Conservation (phyloP, 2,888 invertebrate genomes). For the Drosophila histrio region DNA sequence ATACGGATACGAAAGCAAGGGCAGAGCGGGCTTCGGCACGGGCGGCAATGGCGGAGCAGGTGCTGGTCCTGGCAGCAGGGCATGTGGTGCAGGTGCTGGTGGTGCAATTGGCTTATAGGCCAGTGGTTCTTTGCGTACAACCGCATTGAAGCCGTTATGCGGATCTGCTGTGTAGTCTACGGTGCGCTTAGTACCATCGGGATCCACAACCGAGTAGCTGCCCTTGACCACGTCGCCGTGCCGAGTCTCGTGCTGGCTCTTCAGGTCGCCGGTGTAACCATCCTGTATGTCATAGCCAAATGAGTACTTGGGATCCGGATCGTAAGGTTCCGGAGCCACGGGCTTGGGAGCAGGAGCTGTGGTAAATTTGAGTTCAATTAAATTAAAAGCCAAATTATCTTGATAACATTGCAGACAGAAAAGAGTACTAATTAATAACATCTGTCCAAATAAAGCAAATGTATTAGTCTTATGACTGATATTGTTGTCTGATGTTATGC, state of each 20-base stretch:
- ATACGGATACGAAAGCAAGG: slow-evolving; percentile 59
- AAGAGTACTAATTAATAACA: background rate
- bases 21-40: slow-evolving; percentile 61
- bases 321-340: slow-evolving; percentile 82
- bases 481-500: no score
- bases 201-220: slow-evolving; percentile 85
- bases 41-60: slow-evolving; percentile 75
- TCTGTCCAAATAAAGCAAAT: no score
- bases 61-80: slow-evolving; percentile 43
- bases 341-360: slow-evolving; percentile 68
- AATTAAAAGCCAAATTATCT: background rate
- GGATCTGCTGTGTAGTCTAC: slow-evolving; percentile 87
- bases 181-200: slow-evolving; percentile 87
- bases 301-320: slow-evolving; percentile 84
- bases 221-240: slow-evolving; percentile 87
- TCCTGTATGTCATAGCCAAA: slow-evolving; percentile 85
- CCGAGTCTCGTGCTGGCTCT: slow-evolving; percentile 87
- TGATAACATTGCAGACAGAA: background rate
- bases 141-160: slow-evolving; percentile 84
- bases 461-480: no score
- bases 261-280: slow-evolving; percentile 85
- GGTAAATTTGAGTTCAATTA: background rate
- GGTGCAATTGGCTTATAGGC: slow-evolving; percentile 73
- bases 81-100: slow-evolving; percentile 55
- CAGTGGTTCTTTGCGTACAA: slow-evolving; percentile 83